Percentiles rank a stretch among this genome's conserved stretches.
These are phyloP conservation scores for Macaca nemestrina DNA, from an alignment of 2,113 vertebrate genomes.

Conservation along the genomic window DNA sequence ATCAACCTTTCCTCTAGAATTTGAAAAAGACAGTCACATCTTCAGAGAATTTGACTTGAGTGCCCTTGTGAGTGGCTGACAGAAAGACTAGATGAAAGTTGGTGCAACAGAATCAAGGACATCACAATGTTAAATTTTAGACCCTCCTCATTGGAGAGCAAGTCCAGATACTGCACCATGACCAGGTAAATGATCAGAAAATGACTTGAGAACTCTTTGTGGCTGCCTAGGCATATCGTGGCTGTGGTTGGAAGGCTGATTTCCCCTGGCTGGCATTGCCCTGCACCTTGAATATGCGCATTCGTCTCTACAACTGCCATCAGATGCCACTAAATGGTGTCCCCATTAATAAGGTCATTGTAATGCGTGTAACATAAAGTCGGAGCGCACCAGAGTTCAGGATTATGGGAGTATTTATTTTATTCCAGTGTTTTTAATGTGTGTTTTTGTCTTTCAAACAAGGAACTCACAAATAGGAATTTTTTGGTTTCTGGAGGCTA, in stretches of 20 bases:
- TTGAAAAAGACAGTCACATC: neutral
- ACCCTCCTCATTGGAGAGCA: neutral
- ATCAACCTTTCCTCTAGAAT: neutral
- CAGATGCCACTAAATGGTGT: neutral
- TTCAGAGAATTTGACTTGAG: neutral
- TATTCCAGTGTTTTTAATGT: neutral
- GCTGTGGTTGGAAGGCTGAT: neutral
- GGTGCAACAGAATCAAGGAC: neutral
- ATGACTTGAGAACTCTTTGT: neutral
- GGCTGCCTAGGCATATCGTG: neutral
- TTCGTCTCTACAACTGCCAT: neutral
- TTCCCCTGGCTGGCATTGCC: neutral
- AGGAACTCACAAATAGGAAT: neutral
- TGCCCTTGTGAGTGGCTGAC: neutral
- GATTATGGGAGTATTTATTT: neutral
- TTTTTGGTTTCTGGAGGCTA: neutral
- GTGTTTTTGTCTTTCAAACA: neutral
- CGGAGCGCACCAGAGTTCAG: rapidly evolving
- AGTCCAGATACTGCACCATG: neutral
- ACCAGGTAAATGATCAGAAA: neutral
- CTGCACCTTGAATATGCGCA: neutral
- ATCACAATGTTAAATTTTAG: neutral
- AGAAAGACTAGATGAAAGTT: neutral
- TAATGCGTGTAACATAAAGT: neutral
- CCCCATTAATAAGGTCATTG: neutral